phyloP scores from a whole-genome alignment of 53 echinoderm and acorn worm genomes.

The Echinarachnius parma region DNA sequence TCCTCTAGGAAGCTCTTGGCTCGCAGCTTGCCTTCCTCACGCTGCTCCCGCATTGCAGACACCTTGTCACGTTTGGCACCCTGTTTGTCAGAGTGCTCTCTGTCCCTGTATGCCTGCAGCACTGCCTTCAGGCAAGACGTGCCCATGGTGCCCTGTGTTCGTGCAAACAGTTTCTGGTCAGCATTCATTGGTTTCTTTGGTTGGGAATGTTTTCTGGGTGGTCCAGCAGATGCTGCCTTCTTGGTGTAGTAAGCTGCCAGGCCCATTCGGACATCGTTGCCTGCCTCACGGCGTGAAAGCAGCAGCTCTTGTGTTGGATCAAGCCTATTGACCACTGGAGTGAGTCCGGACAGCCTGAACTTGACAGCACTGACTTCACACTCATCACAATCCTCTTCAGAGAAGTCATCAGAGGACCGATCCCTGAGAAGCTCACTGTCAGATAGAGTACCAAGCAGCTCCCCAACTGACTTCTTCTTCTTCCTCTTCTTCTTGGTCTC shows the following conservation, averaged over 20 bases:
- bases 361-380: slow-evolving; percentile 44
- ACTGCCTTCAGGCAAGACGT: slow-evolving; percentile 87
- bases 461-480: slow-evolving; percentile 68
- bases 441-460: slow-evolving; percentile 81
- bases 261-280: slow-evolving; percentile 66
- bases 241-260: slow-evolving; percentile 5
- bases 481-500: slow-evolving; percentile 46
- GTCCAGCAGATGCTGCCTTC: slow-evolving; percentile 36
- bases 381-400: slow-evolving; percentile 45
- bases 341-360: slow-evolving; percentile 73
- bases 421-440: slow-evolving; percentile 65
- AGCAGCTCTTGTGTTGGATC: slow-evolving; percentile 73
- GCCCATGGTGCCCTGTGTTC: slow-evolving; percentile 97
- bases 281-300: slow-evolving; percentile 74
- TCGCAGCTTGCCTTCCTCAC: slow-evolving; percentile 56
- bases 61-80: slow-evolving; percentile 64
- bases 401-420: slow-evolving; percentile 15
- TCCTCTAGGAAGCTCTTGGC: slow-evolving; percentile 79
- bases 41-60: slow-evolving; percentile 56
- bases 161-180: slow-evolving; percentile 86
- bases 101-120: slow-evolving; percentile 89
- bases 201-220: slow-evolving; percentile 39
- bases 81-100: slow-evolving; percentile 62
- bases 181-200: slow-evolving; percentile 66
- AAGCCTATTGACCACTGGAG: slow-evolving; percentile 55